Conservation (phyloP, 2,888 invertebrate species). For the Rosalia funebris region DNA sequence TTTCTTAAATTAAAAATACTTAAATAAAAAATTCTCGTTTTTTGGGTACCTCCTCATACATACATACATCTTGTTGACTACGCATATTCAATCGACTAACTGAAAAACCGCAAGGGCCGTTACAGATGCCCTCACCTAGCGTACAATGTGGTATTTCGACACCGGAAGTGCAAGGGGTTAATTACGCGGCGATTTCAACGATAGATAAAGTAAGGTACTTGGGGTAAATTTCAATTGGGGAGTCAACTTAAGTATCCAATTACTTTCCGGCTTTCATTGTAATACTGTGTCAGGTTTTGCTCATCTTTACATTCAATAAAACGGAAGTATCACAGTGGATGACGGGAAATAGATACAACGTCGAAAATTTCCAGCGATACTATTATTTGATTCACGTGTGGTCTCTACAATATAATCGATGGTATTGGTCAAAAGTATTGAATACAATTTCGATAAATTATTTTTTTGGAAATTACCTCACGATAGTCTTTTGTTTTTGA, state of each 20-base stretch:
- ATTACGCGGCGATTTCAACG: slow-evolving; percentile 43
- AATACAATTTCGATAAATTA: no score
- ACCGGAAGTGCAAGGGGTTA: slow-evolving; percentile 29
- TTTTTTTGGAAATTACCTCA: no score
- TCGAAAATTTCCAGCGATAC: slow-evolving; percentile 16
- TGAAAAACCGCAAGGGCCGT: no score
- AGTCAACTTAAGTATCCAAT: neutral
- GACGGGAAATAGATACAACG: slow-evolving; percentile 7
- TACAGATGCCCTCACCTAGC: no score
- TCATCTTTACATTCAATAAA: neutral
- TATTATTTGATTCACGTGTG: slow-evolving; percentile 2
- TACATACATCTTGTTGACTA: no score
- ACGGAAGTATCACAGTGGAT: neutral
- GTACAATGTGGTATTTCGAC: no score
- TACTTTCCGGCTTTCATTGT: neutral
- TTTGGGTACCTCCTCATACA: no score
- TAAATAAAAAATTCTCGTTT: no score
- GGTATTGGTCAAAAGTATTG: no score
- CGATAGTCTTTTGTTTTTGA: no score
- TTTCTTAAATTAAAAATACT: no score
- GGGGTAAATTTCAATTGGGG: neutral
- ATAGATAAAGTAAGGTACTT: slow-evolving; percentile 42
- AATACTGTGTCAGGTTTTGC: neutral
- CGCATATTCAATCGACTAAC: no score
- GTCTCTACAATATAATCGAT: slow-evolving; percentile 15